Evolutionary conservation across 2,113 vertebrate genomes (phyloP), one percentile per base, ranked within the genome.

Genomic region (Addax nasomaculatus): DNA sequence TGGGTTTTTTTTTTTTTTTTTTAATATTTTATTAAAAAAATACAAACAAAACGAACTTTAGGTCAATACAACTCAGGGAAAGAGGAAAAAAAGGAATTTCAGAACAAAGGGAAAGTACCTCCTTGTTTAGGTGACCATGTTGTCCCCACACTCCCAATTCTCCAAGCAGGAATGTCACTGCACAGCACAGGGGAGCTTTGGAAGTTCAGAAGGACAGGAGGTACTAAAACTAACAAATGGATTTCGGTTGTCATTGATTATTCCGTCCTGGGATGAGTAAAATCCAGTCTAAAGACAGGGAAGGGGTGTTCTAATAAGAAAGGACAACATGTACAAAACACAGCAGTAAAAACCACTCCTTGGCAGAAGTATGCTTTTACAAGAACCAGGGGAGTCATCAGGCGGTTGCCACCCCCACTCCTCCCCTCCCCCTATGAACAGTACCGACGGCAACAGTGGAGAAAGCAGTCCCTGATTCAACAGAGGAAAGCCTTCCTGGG

Each of bases 1-100:
- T 4, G n/a, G n/a, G 14, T 6, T 29, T 6, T 2, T 97, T 96
- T 95, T 98, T 99, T 98, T 98, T 98, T 95, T 98, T 99, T 98
- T 99, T 98, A 98, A 97, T 98, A 96, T 95, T 99, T 98, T 99
- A 95, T 98, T 99, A 99, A 98, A 99, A 99, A 99, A 98, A 99
- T 98, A 98, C 98, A 98, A 98, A 99, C 97, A 95, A 98, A 98
- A 98, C 97, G 45, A 98, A 99, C 98, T 99, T 98, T 94, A 79
- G 60, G 29, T 89, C 92, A 98, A 98, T 98, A 98, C 97, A 98
- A 98, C 96, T 98, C 84, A 93, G 97, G 97, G 91, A 98, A 39
- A 98, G 98, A 97, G 97, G 97, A 92, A 93, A 93, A 98, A 57
- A 93, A 97, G 96, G 95, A 98, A 97, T 96, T 98, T 98, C 98